A percentile compares a stretch with the other conserved stretches of the same genome.
Evolutionary conservation across 2,888 invertebrate species (phyloP).

Genomic region (Mactromeris polynyma): DNA sequence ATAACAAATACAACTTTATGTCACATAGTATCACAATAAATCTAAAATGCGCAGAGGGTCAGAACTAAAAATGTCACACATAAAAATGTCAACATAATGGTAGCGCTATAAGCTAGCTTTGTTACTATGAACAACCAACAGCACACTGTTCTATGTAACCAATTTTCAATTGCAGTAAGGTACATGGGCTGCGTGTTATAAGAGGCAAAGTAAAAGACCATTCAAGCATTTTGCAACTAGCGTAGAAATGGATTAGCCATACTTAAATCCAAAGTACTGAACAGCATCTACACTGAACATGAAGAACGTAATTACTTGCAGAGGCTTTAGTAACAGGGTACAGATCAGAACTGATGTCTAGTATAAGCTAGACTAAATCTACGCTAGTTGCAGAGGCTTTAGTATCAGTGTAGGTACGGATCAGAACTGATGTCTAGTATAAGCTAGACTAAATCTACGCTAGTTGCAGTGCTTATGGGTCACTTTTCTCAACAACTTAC

Average conservation of each 20-base stretch:
- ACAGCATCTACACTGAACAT: neutral
- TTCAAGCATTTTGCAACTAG: neutral
- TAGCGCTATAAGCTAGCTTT: constrained; percentile 14
- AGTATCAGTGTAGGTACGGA: neutral
- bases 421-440: neutral
- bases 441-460: neutral
- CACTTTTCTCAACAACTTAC: neutral
- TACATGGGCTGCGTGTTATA: neutral
- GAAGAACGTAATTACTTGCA: neutral
- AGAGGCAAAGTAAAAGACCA: neutral
- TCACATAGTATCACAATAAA: constrained; percentile 59
- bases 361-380: neutral
- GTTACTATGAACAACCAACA: constrained; percentile 7
- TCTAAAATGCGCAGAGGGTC: constrained; percentile 42
- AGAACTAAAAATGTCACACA: constrained; percentile 14
- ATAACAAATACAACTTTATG: constrained; percentile 60
- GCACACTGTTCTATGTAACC: neutral
- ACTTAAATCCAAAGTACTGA: neutral
- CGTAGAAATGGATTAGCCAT: neutral
- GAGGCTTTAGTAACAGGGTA: neutral
- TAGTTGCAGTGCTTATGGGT: neutral
- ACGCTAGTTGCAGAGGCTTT: neutral
- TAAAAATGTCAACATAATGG: neutral
- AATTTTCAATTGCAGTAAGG: neutral
- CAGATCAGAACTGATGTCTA: neutral